Conservation (phyloP, 1,140 invertebrate genomes). For the Akabosia matsudoensis region DNA sequence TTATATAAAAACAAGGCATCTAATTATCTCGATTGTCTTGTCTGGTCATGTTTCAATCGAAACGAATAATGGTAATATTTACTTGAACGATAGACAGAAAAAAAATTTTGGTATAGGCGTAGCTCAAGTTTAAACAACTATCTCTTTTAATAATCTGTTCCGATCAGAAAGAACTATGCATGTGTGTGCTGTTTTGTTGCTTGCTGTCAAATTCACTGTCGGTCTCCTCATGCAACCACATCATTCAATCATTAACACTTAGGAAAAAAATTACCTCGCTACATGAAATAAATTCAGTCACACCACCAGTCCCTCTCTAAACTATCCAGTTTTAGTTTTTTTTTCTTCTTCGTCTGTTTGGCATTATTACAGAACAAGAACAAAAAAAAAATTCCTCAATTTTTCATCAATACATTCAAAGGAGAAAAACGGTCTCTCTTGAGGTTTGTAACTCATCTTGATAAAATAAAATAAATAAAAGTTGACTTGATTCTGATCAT, state of each 20-base stretch:
- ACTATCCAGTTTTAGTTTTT: background rate
- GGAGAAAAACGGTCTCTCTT: no score
- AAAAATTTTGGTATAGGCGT: background rate
- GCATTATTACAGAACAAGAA: no score
- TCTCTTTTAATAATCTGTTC: background rate
- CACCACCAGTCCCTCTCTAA: background rate
- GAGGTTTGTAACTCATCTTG: background rate
- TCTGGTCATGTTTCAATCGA: conserved; percentile 23
- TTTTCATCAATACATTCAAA: background rate
- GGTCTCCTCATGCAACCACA: conserved; percentile 10
- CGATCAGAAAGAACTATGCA: background rate
- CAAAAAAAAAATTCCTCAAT: background rate
- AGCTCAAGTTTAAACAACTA: background rate
- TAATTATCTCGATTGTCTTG: conserved; percentile 22
- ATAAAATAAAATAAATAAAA: conserved; percentile 11
- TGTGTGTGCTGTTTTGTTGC: background rate
- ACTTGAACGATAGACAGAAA: background rate
- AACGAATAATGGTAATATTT: background rate
- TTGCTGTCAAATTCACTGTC: background rate
- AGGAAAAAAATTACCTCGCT: background rate
- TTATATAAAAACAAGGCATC: background rate
- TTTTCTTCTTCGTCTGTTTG: no score
- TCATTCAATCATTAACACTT: conserved; percentile 23
- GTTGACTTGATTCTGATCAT: background rate
- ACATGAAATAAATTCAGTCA: conserved; percentile 13